Percentiles rank a stretch among this genome's conserved stretches.
Conservation (phyloP, 1,140 invertebrate genomes). For the Alviniconcha marisindica region DNA sequence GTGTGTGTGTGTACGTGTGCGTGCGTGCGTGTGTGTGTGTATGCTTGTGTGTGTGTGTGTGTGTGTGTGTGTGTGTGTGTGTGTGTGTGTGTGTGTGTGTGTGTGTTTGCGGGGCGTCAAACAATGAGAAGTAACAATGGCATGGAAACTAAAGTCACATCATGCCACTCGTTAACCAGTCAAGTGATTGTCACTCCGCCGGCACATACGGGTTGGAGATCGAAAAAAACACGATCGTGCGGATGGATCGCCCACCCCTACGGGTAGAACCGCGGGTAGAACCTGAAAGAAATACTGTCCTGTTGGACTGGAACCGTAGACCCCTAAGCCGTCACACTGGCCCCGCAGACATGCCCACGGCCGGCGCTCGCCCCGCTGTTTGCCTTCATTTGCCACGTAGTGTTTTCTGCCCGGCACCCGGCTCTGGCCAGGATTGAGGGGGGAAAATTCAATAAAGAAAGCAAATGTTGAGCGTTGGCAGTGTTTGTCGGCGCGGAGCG, state of each 20-base stretch:
- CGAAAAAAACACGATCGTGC: too few relatives aligned
- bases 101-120: too few relatives aligned
- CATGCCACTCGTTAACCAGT: too few relatives aligned
- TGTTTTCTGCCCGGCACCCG: not conserved
- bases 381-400: slow-evolving; percentile 16
- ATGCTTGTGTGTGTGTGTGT: too few relatives aligned
- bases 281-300: not conserved
- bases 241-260: not conserved
- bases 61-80: too few relatives aligned
- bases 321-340: slow-evolving; percentile 6
- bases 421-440: not conserved
- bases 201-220: too few relatives aligned
- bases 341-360: not conserved
- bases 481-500: not conserved
- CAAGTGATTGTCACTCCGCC: too few relatives aligned
- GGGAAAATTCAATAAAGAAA: not conserved
- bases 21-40: too few relatives aligned
- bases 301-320: not conserved
- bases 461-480: slow-evolving; percentile 12
- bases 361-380: not conserved
- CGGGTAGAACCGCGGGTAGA: not conserved
- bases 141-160: too few relatives aligned
- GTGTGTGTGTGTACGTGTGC: too few relatives aligned
- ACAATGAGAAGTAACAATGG: too few relatives aligned
- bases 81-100: too few relatives aligned